Evolutionary conservation across 2,113 vertebrate species (phyloP), one percentile per base, ranked within the genome.

Genomic region (Cyprinodon tularosa): DNA sequence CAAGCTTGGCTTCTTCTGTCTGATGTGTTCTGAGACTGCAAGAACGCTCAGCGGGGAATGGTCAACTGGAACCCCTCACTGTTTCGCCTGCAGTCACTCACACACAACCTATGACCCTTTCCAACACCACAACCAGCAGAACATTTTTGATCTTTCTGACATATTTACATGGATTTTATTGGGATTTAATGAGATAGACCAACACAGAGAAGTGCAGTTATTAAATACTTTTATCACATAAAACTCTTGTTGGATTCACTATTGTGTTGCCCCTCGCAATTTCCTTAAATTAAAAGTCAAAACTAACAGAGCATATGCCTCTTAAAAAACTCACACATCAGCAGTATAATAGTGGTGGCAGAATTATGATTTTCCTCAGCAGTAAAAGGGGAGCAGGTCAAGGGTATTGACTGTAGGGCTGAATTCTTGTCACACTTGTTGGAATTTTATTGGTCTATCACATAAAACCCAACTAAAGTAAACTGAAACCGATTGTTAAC

Each of bases 1-100:
- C 59, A n/a, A 57, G 9, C 74, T 17, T 50, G 36, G 22, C 20
- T 65, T 66, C 36, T 68, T 68, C n/a, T 65, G 60, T 81, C 45
- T 67, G 20, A 59, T 38, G 36, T 84, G 87, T 85, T 90, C 87
- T 95, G 94, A 94, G 92, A 91, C 94, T 88, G 86, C 87, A 90
- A 84, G 74, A 81, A 73, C 73, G 86, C 91, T 91, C 86, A 91
- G 88, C 50, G 89, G 90, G 89, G 84, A 40, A 71, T 45, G 61
- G 1, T 70, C 57, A 63, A 11, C 70, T 81, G 89, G 71, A 88
- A 91, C 83, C 93, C 90, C 82, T 80, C 80, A 63, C 94, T 93
- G 92, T 89, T 82, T 86, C 12, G 3, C 85, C 89, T 91, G 90
- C 88, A 89, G 93, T 88, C 94, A 95, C 93, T 95, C 84, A 86